Base-by-base conservation (phyloP, 2,797 vertebrate species). In the Rhodeus uyekii region DNA sequence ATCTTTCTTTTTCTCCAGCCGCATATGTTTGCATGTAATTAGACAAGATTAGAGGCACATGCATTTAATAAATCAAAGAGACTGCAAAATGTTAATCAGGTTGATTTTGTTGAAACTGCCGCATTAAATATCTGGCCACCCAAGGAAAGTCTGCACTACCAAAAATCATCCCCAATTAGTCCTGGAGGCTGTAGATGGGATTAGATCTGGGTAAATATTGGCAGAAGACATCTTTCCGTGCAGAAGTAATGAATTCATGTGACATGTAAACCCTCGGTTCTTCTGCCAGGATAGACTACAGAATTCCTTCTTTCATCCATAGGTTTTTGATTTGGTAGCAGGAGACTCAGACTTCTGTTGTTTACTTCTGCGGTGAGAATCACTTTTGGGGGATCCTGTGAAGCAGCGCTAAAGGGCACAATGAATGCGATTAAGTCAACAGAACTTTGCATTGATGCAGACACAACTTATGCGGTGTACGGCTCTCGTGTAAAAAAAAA, bases 111-210 rank as follows among this genome's bases (percentile, higher is more conserved):
- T 93, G 90, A 85, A 84, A 89, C 86, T 91, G 87, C 88, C 72
- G 89, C 89, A 92, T 93, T 90, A 92, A 91, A 91, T 93, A 93
- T 94, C 55, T 67, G 71, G 63, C 61, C 75, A 83, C 81, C 61
- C 68, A 44, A 72, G 80, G 65, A 72, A 81, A 65, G 67, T 58
- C 67, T 60, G 71, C 18, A 64, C 64, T 42, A 71, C 76, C 64
- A 46, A 78, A 81, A 69, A 74, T 65, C 79, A 74, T 53, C 65
- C 79, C 38, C 74, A 86, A 80, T 75, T 74, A 81, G 48, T 76
- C 48, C 72, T 34, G 50, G 22, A 67, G 61, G 72, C 72, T 83
- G 67, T 71, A 60, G 55, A 48, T 27, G 39, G 36, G 46, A 79
- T 82, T 48, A 48, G 24, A 81, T 75, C 60, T 32, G 44, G 60